Evolutionary conservation across 2,113 vertebrate genomes (phyloP).

Genomic region (Vulpes lagopus): DNA sequence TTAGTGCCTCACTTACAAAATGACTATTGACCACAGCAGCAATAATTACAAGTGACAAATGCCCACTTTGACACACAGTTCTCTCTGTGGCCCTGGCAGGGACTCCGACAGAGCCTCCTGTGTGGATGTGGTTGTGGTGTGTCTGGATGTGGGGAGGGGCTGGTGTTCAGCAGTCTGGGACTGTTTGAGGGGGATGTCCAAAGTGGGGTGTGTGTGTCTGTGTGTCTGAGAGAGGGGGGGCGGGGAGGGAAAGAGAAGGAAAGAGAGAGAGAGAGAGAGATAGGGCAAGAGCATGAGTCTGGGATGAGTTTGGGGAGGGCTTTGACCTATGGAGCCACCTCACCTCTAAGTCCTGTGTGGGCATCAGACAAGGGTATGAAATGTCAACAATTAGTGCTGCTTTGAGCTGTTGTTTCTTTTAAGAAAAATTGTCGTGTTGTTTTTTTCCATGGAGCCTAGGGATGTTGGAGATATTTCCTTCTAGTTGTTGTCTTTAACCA

Average conservation of each 20-base stretch:
- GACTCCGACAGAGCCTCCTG: neutral
- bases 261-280: neutral
- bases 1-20: conserved; percentile 66
- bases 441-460: neutral
- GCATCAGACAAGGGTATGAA: neutral
- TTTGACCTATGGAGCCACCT: neutral
- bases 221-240: neutral
- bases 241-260: too few species aligned
- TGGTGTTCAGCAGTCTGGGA: neutral
- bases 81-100: neutral
- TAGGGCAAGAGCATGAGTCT: neutral
- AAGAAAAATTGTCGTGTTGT: neutral
- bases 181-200: neutral
- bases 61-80: neutral
- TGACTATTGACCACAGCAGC: conserved; percentile 61
- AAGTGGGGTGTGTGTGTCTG: neutral
- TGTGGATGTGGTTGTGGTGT: neutral
- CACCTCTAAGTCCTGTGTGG: neutral
- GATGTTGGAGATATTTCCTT: neutral
- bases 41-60: conserved; percentile 62
- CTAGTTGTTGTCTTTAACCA: neutral
- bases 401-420: neutral
- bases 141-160: neutral
- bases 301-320: neutral
- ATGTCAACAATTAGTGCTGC: neutral